Evolutionary conservation across 2,888 invertebrate genomes (phyloP).

Genomic region (Drosophila putrida): DNA sequence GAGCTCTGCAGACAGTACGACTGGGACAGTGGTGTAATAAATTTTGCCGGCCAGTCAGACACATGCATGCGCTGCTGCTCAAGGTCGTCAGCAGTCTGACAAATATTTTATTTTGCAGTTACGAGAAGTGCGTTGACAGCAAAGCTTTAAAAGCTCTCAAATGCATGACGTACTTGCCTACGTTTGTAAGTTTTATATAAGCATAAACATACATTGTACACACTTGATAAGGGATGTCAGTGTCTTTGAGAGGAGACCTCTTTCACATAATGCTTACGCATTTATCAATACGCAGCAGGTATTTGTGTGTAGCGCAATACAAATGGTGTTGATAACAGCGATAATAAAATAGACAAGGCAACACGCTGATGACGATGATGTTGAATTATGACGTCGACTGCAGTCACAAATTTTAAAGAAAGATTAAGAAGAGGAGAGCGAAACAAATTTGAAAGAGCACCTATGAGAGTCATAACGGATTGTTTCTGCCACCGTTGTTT

Average conservation of each 20-base stretch:
- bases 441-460: constrained; percentile 2
- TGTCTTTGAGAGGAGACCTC: no score
- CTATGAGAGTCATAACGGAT: constrained; percentile 60
- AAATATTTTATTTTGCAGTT: background rate
- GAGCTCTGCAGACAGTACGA: constrained; percentile 57
- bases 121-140: background rate
- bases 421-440: constrained; percentile 10
- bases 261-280: background rate
- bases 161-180: background rate
- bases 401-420: background rate
- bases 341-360: constrained; percentile 51
- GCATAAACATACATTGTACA: background rate
- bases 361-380: constrained; percentile 51
- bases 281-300: background rate
- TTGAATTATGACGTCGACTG: constrained; percentile 46
- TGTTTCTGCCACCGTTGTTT: constrained; percentile 20
- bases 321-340: constrained; percentile 66
- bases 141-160: background rate
- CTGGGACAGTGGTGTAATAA: constrained; percentile 41
- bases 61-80: constrained; percentile 47
- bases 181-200: background rate
- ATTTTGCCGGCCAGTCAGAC: constrained; percentile 38
- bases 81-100: constrained; percentile 43
- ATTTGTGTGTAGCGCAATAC: constrained; percentile 42
- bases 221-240: background rate